Percentiles rank a stretch among this genome's conserved stretches.
Evolutionary conservation across 2,113 vertebrate genomes (phyloP).

Genomic region (Periophthalmus modestus): DNA sequence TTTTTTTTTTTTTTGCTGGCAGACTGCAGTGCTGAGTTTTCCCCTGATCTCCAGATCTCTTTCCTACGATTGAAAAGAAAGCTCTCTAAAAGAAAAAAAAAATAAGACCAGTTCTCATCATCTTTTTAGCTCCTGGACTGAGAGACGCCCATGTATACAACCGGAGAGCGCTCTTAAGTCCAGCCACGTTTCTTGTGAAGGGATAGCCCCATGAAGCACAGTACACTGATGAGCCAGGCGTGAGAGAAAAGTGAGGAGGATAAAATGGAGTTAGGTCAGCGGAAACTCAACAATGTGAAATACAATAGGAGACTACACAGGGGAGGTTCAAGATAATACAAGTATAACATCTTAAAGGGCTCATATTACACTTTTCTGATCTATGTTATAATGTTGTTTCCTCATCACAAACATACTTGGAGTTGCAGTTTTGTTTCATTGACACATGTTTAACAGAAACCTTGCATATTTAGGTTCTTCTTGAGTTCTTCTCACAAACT

Average conservation of each 20-base stretch:
- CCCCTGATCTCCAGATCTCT: conserved; percentile 30
- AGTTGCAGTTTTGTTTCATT: too few relatives aligned
- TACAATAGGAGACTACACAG: not conserved
- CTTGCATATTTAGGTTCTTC: too few relatives aligned
- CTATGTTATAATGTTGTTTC: too few relatives aligned
- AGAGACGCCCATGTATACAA: conserved; percentile 53
- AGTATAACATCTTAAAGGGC: too few relatives aligned
- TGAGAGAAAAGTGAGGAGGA: conserved; percentile 42
- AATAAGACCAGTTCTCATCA: conserved; percentile 21
- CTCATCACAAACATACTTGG: too few relatives aligned
- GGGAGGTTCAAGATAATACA: not conserved
- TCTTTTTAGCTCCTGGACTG: conserved; percentile 32
- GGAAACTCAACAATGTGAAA: conserved; percentile 15
- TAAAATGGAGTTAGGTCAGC: conserved; percentile 8
- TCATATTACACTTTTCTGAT: too few relatives aligned
- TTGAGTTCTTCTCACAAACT: too few relatives aligned
- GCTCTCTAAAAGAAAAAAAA: conserved; percentile 9
- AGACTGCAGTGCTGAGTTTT: conserved; percentile 8
- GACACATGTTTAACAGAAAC: too few relatives aligned
- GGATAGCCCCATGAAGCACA: conserved; percentile 24
- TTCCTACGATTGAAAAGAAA: conserved; percentile 41
- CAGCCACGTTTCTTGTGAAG: conserved; percentile 29
- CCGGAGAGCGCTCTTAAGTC: conserved; percentile 49
- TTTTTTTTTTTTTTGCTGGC: conserved; percentile 35
- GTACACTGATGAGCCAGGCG: conserved; percentile 36